These are phyloP conservation scores for Callyntrura guangdongensis DNA, from an alignment of 2,888 invertebrate species.

Conservation along the genomic window DNA sequence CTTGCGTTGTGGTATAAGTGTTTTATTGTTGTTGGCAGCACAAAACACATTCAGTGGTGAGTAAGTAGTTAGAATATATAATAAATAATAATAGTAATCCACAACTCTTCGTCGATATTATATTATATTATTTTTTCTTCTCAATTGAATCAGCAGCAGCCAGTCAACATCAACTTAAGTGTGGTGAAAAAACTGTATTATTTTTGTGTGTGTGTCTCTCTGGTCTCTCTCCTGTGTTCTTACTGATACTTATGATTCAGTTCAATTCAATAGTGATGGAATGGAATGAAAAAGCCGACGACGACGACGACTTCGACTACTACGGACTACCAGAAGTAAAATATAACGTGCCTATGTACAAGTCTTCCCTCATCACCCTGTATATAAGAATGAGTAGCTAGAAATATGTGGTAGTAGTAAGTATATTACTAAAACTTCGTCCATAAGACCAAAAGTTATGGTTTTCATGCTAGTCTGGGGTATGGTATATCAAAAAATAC, in stretches of 20 bases:
- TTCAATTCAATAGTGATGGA: constrained; percentile 71
- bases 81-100: constrained; percentile 62
- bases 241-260: constrained; percentile 60
- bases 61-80: constrained; percentile 46
- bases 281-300: constrained; percentile 77
- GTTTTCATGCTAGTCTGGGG: neutral
- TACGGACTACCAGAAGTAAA: constrained; percentile 67
- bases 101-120: constrained; percentile 65
- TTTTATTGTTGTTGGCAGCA: constrained; percentile 70
- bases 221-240: constrained; percentile 19
- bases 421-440: neutral
- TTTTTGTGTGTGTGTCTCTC: constrained; percentile 49
- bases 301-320: constrained; percentile 55
- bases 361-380: neutral
- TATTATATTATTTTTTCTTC: constrained; percentile 60
- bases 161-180: neutral
- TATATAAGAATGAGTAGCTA: neutral
- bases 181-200: constrained; percentile 45
- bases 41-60: constrained; percentile 67
- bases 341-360: constrained; percentile 63
- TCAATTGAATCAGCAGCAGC: constrained; percentile 62
- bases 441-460: constrained; percentile 28
- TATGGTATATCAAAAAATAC: neutral
- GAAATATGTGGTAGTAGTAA: neutral
- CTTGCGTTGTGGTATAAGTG: constrained; percentile 61